Evolutionary conservation across 2,888 invertebrate genomes (phyloP).

Genomic region (Ecliptopera silaceata): DNA sequence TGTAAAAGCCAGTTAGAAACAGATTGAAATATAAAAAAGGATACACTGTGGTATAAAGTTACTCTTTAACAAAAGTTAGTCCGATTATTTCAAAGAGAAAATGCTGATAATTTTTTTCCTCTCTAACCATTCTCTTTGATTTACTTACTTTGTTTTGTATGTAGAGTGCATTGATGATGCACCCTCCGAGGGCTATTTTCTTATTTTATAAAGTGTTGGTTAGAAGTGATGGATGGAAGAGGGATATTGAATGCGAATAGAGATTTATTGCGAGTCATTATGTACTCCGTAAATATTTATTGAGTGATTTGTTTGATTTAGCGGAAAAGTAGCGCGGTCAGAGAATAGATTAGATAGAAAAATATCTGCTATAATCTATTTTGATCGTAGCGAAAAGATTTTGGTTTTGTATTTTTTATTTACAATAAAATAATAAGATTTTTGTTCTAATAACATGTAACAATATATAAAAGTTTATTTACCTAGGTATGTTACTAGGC

Average conservation of each 20-base stretch:
- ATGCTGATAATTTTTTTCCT: constrained; percentile 37
- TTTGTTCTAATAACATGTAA: too few relatives aligned
- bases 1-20: too few relatives aligned
- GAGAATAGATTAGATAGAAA: constrained; percentile 21
- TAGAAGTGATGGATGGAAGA: constrained; percentile 58
- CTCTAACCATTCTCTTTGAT: too few relatives aligned
- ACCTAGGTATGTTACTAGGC: too few relatives aligned
- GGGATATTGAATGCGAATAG: constrained; percentile 61
- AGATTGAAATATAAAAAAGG: not conserved
- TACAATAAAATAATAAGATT: too few relatives aligned
- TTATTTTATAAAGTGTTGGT: constrained; percentile 58
- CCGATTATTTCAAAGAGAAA: constrained; percentile 29
- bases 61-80: constrained; percentile 38
- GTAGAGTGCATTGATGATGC: constrained; percentile 67
- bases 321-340: constrained; percentile 9
- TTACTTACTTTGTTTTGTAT: constrained; percentile 50
- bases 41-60: not conserved
- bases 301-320: constrained; percentile 29
- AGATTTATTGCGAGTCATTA: constrained; percentile 57
- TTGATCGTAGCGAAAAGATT: too few relatives aligned
- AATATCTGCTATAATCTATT: too few relatives aligned
- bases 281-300: constrained; percentile 37
- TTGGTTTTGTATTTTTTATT: too few relatives aligned
- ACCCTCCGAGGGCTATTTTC: constrained; percentile 61
- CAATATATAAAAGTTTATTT: too few relatives aligned